Base-by-base conservation (phyloP, 2,797 vertebrate genomes). In the Salmo trutta region DNA sequence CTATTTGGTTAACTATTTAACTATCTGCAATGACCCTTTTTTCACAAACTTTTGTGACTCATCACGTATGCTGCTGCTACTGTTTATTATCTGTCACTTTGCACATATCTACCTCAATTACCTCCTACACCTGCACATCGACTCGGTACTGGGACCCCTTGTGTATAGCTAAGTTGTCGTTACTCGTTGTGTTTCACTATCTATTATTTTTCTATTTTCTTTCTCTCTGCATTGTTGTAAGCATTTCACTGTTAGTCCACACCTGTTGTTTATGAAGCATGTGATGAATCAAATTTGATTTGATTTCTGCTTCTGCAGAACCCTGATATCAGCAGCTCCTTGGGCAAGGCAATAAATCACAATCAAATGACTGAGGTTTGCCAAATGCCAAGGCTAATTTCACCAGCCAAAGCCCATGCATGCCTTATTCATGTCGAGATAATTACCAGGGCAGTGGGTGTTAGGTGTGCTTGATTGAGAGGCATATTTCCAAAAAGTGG, bases 371-470 rank as follows among this genome's bases (percentile, higher is more conserved):
- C 51, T 73, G 74, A 72, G 65, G 52, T 66, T 77, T 52, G 68
- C 69, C 71, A 78, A 83, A 82, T 74, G 69, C 52, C 68, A 76
- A n/a, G 19, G 53, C 74, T 62, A 82, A 85, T 75, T 68, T 71
- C 66, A 67, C 19, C 6, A 62, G 6, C n/a, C 56, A 6, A 75
- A 72, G 51, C 62, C 33, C 75, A 70, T 59, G 77, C 59, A 51
- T 74, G 33, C 56, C 16, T 16, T 47, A 52, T 77, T 83, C 72
- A 80, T 62, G 15, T 78, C 54, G 64, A 76, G 77, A 78, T 82
- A 81, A 84, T 75, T 75, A 16, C 75, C 36, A 75, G 15, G 71
- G 56, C 68, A 10, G 17, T 67, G 75, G 68, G 72, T 65, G 53
- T 73, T 59, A 10, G 65, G 33, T 69, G 62, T 47, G 15, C 73